Conservation (phyloP, 2,888 invertebrate species). For the Brenthis ino region DNA sequence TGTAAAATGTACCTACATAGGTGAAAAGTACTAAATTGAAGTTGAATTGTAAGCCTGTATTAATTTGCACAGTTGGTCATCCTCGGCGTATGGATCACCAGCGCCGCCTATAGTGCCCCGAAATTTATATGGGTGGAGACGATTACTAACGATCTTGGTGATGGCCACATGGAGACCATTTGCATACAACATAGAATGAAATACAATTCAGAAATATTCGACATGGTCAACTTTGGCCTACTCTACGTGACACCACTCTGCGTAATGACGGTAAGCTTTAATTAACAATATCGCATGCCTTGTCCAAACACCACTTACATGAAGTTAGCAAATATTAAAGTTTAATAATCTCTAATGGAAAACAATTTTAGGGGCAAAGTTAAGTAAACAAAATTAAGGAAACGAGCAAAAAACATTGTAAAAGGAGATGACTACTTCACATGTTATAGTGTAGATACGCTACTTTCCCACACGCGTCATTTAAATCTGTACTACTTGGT, state of each 20-base stretch:
- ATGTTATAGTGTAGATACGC: no score
- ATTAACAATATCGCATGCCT: constrained; percentile 1
- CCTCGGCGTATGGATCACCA: constrained; percentile 90
- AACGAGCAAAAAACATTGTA: background rate
- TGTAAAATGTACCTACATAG: no score
- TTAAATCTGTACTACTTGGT: no score
- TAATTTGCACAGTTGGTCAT: constrained; percentile 85
- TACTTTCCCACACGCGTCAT: no score
- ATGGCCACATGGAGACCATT: constrained; percentile 85
- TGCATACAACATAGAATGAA: constrained; percentile 89
- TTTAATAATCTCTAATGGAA: constrained; percentile 7
- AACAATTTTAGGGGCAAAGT: constrained; percentile 15
- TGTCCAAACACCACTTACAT: constrained; percentile 4
- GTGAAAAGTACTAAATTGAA: no score
- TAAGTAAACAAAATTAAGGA: constrained; percentile 18
- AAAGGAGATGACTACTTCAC: no score
- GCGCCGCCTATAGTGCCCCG: constrained; percentile 91
- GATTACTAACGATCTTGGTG: constrained; percentile 83
- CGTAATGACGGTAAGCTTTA: constrained; percentile 87
- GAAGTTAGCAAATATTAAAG: constrained; percentile 1
- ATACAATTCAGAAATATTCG: constrained; percentile 89
- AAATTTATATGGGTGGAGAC: constrained; percentile 92
- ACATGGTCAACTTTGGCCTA: constrained; percentile 91
- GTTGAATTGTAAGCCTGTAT: background rate
- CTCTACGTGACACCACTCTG: constrained; percentile 91